Base-by-base conservation (phyloP, 2,888 invertebrate genomes). In the Orchestes rusci region DNA sequence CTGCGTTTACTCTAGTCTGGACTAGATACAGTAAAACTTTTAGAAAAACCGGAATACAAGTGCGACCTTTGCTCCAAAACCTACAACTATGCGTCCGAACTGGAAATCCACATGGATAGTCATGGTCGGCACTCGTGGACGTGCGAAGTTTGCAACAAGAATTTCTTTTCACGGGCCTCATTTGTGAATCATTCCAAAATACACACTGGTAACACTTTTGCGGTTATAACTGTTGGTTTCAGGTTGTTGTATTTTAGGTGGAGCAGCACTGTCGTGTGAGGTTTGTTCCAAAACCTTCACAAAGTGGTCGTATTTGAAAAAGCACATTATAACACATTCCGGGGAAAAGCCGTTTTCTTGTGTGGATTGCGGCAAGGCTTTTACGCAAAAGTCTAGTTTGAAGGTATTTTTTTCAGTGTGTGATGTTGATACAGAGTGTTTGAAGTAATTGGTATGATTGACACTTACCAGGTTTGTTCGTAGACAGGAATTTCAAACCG, bases 231-330 rank as follows among this genome's bases (percentile, higher is more conserved):
- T 30, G 12, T 10, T 30, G 7, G 7, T 10, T 10, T 30, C 4
- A 30, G 12, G 5, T 10, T 35, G n/a, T 37, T 16, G 4, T 35
- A 17, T 34, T 39, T 43, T 38, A 50, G 50, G 50, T 16, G 69
- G 70, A 45, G 67, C 67, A 44, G 58, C 70, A 12, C 70, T 67
- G 32, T 60, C 62, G 23, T 71, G 71, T 53, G 58, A 59, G 16
- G 54, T 63, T 7, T 70, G 70, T 53, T 66, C 67, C 3, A 67
- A 72, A 30, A 68, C 65, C 45, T 77, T 76, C 57, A 70, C 73
- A 0, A 70, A 75, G 32, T 70, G 72, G n/a, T 73, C 74, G 7
- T 69, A 75, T 37, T 65, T 76, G 35, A 72, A 71, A 49, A 69
- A 65, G 18, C 74, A 75, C 54, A 63, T 63, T 56, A 64, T 72